These are phyloP conservation scores for Cistogaster globosa DNA, from an alignment of 2,888 invertebrate species.

Conservation along the genomic window DNA sequence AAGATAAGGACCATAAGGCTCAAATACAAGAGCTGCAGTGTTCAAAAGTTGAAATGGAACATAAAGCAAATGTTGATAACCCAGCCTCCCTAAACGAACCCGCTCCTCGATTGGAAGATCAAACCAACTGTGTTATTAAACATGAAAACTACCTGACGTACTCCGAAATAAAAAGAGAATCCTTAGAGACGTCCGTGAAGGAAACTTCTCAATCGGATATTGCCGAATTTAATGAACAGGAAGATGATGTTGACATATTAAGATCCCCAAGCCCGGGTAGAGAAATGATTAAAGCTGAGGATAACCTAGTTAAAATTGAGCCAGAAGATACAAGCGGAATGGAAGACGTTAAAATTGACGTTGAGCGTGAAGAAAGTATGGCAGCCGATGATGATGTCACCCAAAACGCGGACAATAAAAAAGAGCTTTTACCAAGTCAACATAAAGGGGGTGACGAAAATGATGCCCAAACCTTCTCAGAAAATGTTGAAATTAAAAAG, in stretches of 20 bases:
- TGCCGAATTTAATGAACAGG: constrained; percentile 75
- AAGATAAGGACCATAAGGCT: constrained; percentile 16
- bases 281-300: constrained; percentile 81
- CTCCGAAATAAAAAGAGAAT: constrained; percentile 31
- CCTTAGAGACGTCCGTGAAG: constrained; percentile 11
- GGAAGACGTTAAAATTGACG: constrained; percentile 81
- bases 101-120: not conserved
- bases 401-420: constrained; percentile 63
- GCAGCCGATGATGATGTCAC: constrained; percentile 73
- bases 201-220: constrained; percentile 3
- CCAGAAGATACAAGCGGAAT: constrained; percentile 81
- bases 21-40: not conserved
- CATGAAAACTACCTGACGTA: constrained; percentile 24
- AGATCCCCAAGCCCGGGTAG: constrained; percentile 80
- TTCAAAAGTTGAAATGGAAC: constrained; percentile 43
- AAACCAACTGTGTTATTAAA: constrained; percentile 42
- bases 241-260: constrained; percentile 82
- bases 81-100: not conserved
- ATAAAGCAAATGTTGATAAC: constrained; percentile 54
- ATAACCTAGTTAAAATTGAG: constrained; percentile 82
- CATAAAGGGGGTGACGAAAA: not conserved
- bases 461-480: not conserved
- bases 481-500: constrained; percentile 35
- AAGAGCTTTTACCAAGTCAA: not conserved
- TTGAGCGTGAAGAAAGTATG: constrained; percentile 81